Evolutionary conservation across 2,888 invertebrate genomes (phyloP), one percentile per base, ranked within the genome.

Genomic region (Diarsia mendica): DNA sequence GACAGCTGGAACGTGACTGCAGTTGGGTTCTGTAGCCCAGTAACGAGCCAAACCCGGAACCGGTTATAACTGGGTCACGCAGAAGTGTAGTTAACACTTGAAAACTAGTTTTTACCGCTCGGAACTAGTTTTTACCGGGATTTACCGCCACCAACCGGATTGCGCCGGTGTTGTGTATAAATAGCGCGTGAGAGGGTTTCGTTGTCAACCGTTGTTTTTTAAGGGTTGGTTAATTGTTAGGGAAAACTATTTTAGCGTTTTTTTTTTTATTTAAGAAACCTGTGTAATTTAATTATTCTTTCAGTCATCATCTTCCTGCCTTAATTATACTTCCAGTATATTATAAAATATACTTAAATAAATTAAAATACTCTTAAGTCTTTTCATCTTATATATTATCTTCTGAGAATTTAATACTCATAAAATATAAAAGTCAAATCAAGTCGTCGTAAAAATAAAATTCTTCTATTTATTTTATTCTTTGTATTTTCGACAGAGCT

Each of bases 11-110:
- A 91, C 91, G 91, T 91, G 91, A 85, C 88, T 90, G 79, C 80
- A 87, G 87, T 72, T 79, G 84, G 74, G 72, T 86, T 86, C 80
- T 63, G 81, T 83, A 60, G 75, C 77, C 74, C 81, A 69, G 83
- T 90, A 91, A 90, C 90, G 89, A 91, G 89, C 90, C 88, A 89
- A 91, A 88, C 87, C 85, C 70, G 72, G 73, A 84, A 86, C 88
- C 83, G 67, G 83, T 77, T 84, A 79, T 82, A 90, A 90, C 91
- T 89, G 77, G 91, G 88, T 90, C 91, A 88, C 86, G 85, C 84
- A 85, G 79, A 85, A 88, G 83, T 77, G 85, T 85, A 88, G 88
- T 89, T 90, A 86, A 77, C 88, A 88, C 86, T 90, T 85, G 66
- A 78, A 79, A 83, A 82, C 79, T 75, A 78, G 82, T 84, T 87